Conservation (phyloP, 2,888 invertebrate species). For the Ormyrus thymus region DNA sequence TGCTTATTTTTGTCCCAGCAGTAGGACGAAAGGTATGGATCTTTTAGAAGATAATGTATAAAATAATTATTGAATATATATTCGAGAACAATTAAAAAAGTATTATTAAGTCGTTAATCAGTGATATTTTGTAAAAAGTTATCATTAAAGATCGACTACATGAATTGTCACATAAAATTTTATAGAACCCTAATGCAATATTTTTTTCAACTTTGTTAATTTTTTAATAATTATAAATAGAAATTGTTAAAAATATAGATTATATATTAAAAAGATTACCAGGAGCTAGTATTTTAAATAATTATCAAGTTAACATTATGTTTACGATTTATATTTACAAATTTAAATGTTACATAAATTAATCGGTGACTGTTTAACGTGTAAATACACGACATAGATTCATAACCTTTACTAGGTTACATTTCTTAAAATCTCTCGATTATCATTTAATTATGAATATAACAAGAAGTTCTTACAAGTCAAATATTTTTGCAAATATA, state of each 20-base stretch:
- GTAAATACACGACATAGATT: neutral
- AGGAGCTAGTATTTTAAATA: neutral
- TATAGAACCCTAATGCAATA: too few species aligned
- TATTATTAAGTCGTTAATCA: neutral
- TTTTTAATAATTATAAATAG: too few species aligned
- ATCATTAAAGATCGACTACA: constrained; percentile 4
- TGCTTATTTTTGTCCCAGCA: neutral
- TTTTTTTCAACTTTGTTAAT: too few species aligned
- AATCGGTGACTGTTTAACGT: constrained; percentile 35
- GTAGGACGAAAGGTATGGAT: neutral
- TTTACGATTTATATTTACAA: constrained; percentile 51
- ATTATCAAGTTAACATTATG: neutral
- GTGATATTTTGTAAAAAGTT: constrained; percentile 25
- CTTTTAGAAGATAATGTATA: neutral
- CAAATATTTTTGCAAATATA: constrained; percentile 26
- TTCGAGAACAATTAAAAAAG: neutral
- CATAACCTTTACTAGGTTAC: constrained; percentile 5
- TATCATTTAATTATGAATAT: neutral
- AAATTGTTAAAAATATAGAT: too few species aligned
- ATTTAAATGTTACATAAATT: constrained; percentile 46
- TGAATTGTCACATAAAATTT: neutral
- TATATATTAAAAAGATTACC: too few species aligned
- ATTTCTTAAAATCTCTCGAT: constrained; percentile 2
- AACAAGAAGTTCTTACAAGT: constrained; percentile 16
- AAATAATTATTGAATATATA: neutral